Evolutionary conservation across 2,113 vertebrate species (phyloP), one percentile per base, ranked within the genome.

Genomic region (Paralichthys olivaceus): DNA sequence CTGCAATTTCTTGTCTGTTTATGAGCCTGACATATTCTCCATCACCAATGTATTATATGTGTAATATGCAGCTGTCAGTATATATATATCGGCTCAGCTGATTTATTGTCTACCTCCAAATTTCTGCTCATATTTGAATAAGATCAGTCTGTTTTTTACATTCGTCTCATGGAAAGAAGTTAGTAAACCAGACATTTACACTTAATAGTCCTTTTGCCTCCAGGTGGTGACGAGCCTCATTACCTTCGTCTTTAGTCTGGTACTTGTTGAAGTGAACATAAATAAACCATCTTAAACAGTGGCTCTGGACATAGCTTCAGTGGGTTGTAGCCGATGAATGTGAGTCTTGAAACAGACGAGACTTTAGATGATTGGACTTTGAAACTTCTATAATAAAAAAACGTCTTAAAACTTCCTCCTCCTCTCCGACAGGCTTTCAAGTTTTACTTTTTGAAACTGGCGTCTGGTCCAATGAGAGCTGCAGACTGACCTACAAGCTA

Each of bases 401-500:
- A 34, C 34, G 56, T 76, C 1, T 2, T 43, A 11, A 40, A 40
- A 40, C 3, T 45, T 20, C 40, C 37, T 40, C 5, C 14, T 28
- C 17, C 8, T 67, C 25, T 28, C 32, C 20, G 23, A 23, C n/a
- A 62, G 23, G 20, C 17, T 47, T 47, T 47, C 43, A 47, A 47
- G 43, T 47, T 19, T 19, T n/a, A 8, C 47, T 77, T 23, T 75
- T 32, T 59, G 59, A 25, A 25, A 37, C 34, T 53, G 32, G 2
- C 12, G 5, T 54, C 59, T 67, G 37, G 17, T 71, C 63, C 49
- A 56, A 7, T 28, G 22, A 78, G 70, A 77, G 49, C 58, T 68
- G 51, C 11, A 81, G 20, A 49, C 54, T 68, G 65, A 72, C 70
- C 47, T 49, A 61, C 34, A 25, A 43, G 55, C 28, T 67, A 67